Base-by-base conservation (phyloP, 2,888 invertebrate species). In the Dorcus hopei region DNA sequence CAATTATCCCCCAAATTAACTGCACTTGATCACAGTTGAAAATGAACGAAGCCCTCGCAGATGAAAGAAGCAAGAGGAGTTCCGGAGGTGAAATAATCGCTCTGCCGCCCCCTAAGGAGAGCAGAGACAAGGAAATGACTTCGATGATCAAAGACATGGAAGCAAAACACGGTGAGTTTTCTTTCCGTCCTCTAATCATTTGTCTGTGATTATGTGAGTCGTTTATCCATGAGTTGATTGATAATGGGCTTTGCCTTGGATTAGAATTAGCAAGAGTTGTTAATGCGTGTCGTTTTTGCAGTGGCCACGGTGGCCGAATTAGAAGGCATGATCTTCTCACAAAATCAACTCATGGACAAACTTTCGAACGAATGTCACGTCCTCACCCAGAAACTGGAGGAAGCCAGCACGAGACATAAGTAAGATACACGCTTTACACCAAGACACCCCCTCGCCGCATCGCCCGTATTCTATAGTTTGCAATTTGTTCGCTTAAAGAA, bases 321-420 rank as follows among this genome's bases (percentile, higher is more conserved):
- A 83, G 93, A 93, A 85, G 86, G 88, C 80, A 89, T 91, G 88
- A 87, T 93, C 83, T 89, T 88, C 82, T 90, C 89, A 82, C 93
- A 93, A 87, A 91, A 90, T 86, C 88, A 88, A 86, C 90, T 92
- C 87, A 90, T 93, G 89, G 91, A 91, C 85, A 92, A 90, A 87
- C 87, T 93, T 81, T 91, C 91, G 78, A 85, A 85, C 78, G 92
- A 93, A 84, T 93, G 93, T 85, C 92, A 90, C 83, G 85, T 85
- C 81, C 87, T 93, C 81, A 93, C 93, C 78, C 85, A 88, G 83
- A 92, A 90, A 85, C 87, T 93, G 84, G 93, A 93, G 85, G 91
- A 91, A 81, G 87, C 91, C 79, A 88, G 87, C 80, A 83, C 87
- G 82, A 89, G 88, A 82, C 91, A 93, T 89, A 92, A 93, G 93